Conservation (phyloP, 1,140 invertebrate species). For the Orchestia grillus region DNA sequence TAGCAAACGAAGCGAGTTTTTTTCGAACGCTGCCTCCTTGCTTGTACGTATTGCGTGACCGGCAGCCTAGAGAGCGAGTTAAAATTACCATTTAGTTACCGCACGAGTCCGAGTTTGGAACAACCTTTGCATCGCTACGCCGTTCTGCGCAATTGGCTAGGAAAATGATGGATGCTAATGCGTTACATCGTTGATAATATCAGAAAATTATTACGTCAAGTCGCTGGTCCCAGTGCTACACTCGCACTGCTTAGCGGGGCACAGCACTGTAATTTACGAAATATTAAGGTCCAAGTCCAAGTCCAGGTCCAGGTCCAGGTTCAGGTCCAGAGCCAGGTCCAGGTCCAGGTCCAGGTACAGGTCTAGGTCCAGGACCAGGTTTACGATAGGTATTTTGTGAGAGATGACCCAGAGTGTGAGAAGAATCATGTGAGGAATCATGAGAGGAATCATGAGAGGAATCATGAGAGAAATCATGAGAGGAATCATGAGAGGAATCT, state of each 20-base stretch:
- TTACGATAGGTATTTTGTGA: not conserved
- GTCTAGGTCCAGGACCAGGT: slow-evolving; percentile 21
- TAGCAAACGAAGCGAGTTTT: too few relatives aligned
- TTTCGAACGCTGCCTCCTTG: not conserved
- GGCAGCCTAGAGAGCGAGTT: not conserved
- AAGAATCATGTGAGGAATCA: too few relatives aligned
- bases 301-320: slow-evolving; percentile 29
- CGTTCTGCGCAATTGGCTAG: not conserved
- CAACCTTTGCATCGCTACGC: not conserved
- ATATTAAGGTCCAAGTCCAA: slow-evolving; percentile 30
- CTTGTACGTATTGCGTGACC: not conserved
- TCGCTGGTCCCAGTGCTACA: not conserved
- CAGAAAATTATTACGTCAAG: not conserved
- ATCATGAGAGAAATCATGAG: too few relatives aligned
- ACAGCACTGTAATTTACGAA: not conserved
- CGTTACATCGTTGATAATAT: not conserved
- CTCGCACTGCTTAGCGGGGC: not conserved
- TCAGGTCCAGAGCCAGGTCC: slow-evolving; percentile 28
- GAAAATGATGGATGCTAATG: not conserved
- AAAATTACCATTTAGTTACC: not conserved
- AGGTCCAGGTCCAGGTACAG: slow-evolving; percentile 21
- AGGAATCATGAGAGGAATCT: too few relatives aligned
- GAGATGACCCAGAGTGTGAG: too few relatives aligned
- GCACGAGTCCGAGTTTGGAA: not conserved
- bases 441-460: too few relatives aligned